Evolutionary conservation across 2,888 invertebrate species (phyloP).

Genomic region (Clanis bilineata): DNA sequence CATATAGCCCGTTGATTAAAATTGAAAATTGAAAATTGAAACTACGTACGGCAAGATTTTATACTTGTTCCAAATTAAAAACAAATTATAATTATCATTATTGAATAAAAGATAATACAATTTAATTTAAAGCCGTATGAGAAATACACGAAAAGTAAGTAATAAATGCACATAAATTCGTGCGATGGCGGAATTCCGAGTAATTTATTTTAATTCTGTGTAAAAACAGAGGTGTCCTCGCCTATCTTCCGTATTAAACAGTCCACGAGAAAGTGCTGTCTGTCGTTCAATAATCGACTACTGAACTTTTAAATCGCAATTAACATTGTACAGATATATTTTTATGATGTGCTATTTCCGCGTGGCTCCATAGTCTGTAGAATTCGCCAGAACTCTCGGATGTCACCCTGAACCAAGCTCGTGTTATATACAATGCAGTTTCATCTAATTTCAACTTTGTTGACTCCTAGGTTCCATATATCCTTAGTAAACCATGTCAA

Average conservation of each 20-base stretch:
- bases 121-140: background rate
- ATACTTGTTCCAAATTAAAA: too few relatives aligned
- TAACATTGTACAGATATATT: constrained; percentile 21
- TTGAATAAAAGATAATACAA: too few relatives aligned
- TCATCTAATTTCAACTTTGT: too few relatives aligned
- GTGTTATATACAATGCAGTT: too few relatives aligned
- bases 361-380: constrained; percentile 11
- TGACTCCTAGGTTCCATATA: too few relatives aligned
- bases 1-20: too few relatives aligned
- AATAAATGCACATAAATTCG: background rate
- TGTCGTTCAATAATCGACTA: constrained; percentile 25
- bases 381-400: background rate
- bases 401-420: too few relatives aligned
- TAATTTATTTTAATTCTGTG: constrained; percentile 21
- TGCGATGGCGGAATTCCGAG: constrained; percentile 5
- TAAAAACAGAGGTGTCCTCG: constrained; percentile 43
- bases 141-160: background rate
- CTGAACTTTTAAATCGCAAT: constrained; percentile 31
- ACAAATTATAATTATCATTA: too few relatives aligned
- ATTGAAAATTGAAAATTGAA: too few relatives aligned
- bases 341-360: constrained; percentile 29
- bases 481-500: too few relatives aligned
- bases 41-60: too few relatives aligned
- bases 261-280: constrained; percentile 45
- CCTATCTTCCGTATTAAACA: constrained; percentile 41